These are phyloP conservation scores for Halcyon smyrnensis DNA, from an alignment of 2,797 vertebrate genomes.

Conservation along the genomic window DNA sequence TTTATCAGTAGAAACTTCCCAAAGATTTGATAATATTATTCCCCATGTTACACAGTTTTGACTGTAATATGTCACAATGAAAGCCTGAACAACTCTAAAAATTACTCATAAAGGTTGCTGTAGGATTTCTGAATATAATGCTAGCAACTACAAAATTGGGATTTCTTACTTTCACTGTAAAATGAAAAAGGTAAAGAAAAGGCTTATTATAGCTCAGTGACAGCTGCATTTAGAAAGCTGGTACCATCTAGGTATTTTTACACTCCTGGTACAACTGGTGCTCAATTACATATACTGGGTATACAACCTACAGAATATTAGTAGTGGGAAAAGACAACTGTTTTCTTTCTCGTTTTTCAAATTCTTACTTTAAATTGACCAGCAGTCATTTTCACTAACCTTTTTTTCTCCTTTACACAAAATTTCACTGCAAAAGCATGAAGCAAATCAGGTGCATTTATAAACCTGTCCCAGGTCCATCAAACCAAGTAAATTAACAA, in stretches of 20 bases:
- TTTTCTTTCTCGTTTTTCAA: not conserved
- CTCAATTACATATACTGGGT: not conserved
- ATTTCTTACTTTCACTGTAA: not conserved
- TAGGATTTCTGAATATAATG: not conserved
- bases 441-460: not conserved
- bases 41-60: not conserved
- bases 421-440: not conserved
- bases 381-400: not conserved
- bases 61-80: not conserved
- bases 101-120: not conserved
- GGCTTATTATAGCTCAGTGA: not conserved
- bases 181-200: not conserved
- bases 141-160: not conserved
- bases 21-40: not conserved
- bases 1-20: not conserved
- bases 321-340: not conserved
- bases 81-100: not conserved
- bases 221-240: not conserved
- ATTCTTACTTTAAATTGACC: not conserved
- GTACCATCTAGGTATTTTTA: no score
- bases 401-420: not conserved
- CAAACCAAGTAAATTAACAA: constrained; percentile 11
- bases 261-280: not conserved
- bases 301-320: not conserved
- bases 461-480: not conserved